Evolutionary conservation across 92 coral and sea anemone species (phyloP), one percentile per base, ranked within the genome.

Genomic region (Bergia sp.): DNA sequence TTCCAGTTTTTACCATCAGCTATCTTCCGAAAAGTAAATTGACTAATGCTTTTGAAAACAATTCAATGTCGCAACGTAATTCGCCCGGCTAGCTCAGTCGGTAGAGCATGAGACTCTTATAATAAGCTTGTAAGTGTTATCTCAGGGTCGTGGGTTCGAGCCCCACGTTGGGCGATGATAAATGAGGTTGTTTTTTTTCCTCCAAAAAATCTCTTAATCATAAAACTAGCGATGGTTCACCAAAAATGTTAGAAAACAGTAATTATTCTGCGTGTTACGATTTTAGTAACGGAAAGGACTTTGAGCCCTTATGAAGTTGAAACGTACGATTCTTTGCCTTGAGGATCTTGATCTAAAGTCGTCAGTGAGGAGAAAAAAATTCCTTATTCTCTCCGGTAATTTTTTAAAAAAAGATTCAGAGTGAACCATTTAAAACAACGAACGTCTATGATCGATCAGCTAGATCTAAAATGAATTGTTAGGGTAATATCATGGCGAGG

Each of bases 111-210:
- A 90, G 94, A 91, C 96, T 93, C 93, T 93, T 89, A 91, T 49
- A 49, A 49, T n/a, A n/a, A n/a, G n/a, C n/a, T n/a, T n/a, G n/a
- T n/a, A n/a, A 76, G 80, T 39, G 81, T 37, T 43, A 81, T 81
- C 86, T 64, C 91, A 94, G 96, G 95, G 93, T 92, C 97, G 92
- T 94, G 97, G 97, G 97, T 94, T 92, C 95, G 95, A 95, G 96
- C 96, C 98, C 95, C 96, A 95, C 96, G 94, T 95, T 94, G 96
- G 96, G 98, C 96, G 92, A 80, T 79, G 64, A 55, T 55, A 55
- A 55, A 23, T 18, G 49, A 78, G 82, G 82, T 42, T 20, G 82
- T 78, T 78, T 20, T 38, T 18, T 78, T 42, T 20, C 49, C 82
- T 40, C 82, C 49, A 38, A 42, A 78, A 78, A 50, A 78, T 38